Evolutionary conservation across 2,113 vertebrate genomes (phyloP).

Genomic region (Syrmaticus mikado): DNA sequence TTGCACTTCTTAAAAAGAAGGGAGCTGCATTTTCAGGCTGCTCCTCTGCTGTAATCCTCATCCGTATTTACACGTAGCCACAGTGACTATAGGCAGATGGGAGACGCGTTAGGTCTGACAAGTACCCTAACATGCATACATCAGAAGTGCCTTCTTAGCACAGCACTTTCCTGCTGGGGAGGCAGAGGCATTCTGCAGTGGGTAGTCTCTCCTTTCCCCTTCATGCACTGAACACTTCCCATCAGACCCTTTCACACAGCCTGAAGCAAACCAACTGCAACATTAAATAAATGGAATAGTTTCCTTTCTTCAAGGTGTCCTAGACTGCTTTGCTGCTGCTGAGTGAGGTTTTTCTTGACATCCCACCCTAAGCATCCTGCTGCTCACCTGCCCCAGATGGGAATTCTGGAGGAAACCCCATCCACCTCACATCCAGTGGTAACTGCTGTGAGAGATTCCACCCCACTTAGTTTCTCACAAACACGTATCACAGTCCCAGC

Average conservation of each 20-base stretch:
- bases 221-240: not conserved
- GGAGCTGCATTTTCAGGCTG: not conserved
- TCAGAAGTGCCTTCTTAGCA: not conserved
- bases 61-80: not conserved
- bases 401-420: not conserved
- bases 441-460: not conserved
- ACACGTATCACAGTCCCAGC: not conserved
- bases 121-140: not conserved
- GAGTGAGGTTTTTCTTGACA: not conserved
- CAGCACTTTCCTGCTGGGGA: not conserved
- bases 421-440: not conserved
- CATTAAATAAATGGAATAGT: not conserved
- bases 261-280: not conserved
- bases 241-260: not conserved
- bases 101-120: not conserved
- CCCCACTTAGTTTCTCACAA: not conserved
- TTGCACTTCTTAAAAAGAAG: not conserved
- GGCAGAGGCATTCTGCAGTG: not conserved
- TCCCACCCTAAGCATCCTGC: rapidly evolving
- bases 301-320: not conserved
- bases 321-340: not conserved
- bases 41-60: not conserved
- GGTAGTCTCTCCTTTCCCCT: not conserved
- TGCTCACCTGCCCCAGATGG: not conserved
- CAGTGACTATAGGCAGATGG: not conserved